Percentiles rank a stretch among this genome's conserved stretches.
Conservation (phyloP, 2,113 vertebrate species). For the Elaphurus davidianus region DNA sequence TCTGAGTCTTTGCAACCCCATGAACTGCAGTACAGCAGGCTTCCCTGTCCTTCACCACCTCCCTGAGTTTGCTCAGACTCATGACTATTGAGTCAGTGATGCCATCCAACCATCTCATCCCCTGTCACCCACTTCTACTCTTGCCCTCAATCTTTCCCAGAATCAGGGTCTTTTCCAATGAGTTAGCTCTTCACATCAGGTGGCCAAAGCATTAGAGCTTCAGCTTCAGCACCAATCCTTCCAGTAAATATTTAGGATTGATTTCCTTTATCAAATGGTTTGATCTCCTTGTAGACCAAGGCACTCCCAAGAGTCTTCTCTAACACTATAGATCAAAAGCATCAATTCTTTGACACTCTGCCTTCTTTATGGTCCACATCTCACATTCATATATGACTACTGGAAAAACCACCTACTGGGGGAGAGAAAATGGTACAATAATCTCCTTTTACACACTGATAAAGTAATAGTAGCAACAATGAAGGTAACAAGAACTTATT, state of each 20-base stretch:
- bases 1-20: background rate
- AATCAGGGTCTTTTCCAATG: background rate
- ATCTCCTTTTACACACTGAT: too few species aligned
- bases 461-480: background rate
- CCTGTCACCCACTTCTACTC: background rate
- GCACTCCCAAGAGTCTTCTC: background rate
- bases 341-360: background rate
- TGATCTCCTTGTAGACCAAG: background rate
- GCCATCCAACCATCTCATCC: background rate
- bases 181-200: background rate
- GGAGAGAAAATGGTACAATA: background rate
- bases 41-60: background rate
- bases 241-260: background rate
- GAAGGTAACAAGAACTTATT: background rate
- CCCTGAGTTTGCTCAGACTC: background rate
- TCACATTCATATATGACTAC: background rate
- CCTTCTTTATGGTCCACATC: background rate
- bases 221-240: background rate
- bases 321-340: background rate
- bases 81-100: background rate
- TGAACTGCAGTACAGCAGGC: background rate
- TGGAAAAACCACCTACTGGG: background rate
- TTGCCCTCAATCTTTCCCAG: background rate
- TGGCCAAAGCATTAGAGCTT: background rate
- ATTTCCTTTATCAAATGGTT: background rate